Base-by-base conservation (phyloP, 1,140 invertebrate species). In the Drosophila lowei region DNA sequence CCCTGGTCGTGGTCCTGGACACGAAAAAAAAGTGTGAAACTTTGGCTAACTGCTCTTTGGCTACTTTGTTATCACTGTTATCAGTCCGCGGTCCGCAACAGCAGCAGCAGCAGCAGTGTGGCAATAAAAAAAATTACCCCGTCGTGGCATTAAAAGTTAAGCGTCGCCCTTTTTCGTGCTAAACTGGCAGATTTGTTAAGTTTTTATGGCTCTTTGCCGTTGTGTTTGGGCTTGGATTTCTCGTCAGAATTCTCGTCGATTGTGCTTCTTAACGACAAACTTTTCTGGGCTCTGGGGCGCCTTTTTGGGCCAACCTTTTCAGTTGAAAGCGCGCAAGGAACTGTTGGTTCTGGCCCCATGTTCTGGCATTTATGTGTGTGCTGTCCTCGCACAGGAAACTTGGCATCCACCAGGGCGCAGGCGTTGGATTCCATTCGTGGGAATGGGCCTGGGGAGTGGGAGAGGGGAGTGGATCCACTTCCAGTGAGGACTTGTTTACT, bases 301-400 rank as follows among this genome's bases (percentile, higher is more conserved):
- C 50, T 68, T 49, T 30, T 54, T 47, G 57, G 41, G 49, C 25
- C 63, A 85, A 85, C 81, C 83, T 65, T 79, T 88, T 49, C 72
- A 59, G 75, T 76, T 88, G 83, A 88, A 88, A 78, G 75, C 83
- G 83, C 83, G 83, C 83, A 83, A 88, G 83, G 83, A 88, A 88
- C 83, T 88, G 83, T 72, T 76, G 61, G 50, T 65, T 28, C 50
- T 57, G 46, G 42, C 53, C 8, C 21, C 23, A 58, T 88, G 83
- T 79, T 53, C 41, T 63, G 83, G 83, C 84, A 88, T 88, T 88
- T 88, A 58, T 57, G 58, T 41, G 38, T 46, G 25, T 44, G 16
- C 70, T 57, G 4, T 70, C 44, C 50, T 59, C 15, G 5, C 23
- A 25, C 56, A 7, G 50, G 58, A 74, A 86, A 86, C 77, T 86